phyloP scores from a whole-genome alignment of 2,797 vertebrate species.

The Notolepis coatsorum region DNA sequence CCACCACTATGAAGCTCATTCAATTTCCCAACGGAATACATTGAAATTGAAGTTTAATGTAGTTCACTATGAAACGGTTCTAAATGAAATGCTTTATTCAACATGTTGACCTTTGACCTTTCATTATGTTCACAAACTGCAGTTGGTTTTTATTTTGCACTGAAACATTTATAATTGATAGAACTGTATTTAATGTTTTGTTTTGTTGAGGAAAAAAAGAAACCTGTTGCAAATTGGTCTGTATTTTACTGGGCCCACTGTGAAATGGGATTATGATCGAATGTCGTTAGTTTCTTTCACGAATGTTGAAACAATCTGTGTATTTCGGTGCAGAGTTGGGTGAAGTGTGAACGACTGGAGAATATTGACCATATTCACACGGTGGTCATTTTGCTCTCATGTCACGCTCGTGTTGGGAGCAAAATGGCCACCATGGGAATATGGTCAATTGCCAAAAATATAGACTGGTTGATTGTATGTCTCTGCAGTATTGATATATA shows the following conservation, averaged over 20 bases:
- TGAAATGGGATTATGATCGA: conserved; percentile 43
- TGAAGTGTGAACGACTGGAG: conserved; percentile 47
- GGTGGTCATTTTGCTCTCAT: no score
- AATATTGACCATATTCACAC: no score
- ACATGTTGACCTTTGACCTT: conserved; percentile 41
- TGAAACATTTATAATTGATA: conserved; percentile 44
- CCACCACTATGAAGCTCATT: neutral
- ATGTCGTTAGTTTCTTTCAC: conserved; percentile 45
- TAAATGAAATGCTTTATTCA: conserved; percentile 28
- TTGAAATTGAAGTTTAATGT: conserved; percentile 6
- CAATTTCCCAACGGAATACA: conserved; percentile 28
- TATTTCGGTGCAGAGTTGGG: conserved; percentile 46
- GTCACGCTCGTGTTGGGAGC: no score
- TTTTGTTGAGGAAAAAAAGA: conserved; percentile 21
- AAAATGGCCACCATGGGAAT: no score
- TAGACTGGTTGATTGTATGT: conserved; percentile 74
- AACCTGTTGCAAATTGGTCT: conserved; percentile 41
- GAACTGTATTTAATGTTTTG: conserved; percentile 24
- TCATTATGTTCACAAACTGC: conserved; percentile 45
- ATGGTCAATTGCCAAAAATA: conserved; percentile 73
- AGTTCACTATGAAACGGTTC: conserved; percentile 12
- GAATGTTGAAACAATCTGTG: conserved; percentile 61
- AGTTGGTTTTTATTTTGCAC: conserved; percentile 73
- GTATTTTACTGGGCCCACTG: conserved; percentile 45
- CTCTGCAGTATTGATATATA: conserved; percentile 44